phyloP scores from a whole-genome alignment of 2,888 invertebrate species.

The Coenonympha arcania region DNA sequence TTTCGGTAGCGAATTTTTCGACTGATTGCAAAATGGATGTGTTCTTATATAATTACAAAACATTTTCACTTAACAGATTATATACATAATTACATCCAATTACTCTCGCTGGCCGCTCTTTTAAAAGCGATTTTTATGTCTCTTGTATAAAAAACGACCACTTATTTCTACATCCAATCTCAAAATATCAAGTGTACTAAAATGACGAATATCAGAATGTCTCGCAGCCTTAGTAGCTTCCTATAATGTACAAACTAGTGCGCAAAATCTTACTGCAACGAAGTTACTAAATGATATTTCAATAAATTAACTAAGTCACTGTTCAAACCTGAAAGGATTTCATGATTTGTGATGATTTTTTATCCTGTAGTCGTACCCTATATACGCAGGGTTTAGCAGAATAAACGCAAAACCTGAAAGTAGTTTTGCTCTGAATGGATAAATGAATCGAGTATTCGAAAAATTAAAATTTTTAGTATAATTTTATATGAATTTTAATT shows the following conservation, averaged over 20 bases:
- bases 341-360: too few relatives aligned
- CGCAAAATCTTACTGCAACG: not conserved
- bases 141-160: conserved; percentile 12
- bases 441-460: too few relatives aligned
- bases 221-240: not conserved
- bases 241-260: conserved; percentile 3
- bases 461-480: too few relatives aligned
- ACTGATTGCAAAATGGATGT: not conserved
- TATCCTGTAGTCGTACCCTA: too few relatives aligned
- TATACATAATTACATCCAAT: conserved; percentile 14
- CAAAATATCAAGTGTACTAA: conserved; percentile 9
- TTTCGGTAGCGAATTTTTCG: not conserved
- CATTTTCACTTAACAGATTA: conserved; percentile 9
- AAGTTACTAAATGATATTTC: not conserved
- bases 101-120: not conserved
- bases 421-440: too few relatives aligned
- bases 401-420: too few relatives aligned
- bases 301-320: too few relatives aligned
- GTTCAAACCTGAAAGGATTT: too few relatives aligned
- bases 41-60: conserved; percentile 11
- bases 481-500: too few relatives aligned
- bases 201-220: conserved; percentile 13
- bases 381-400: too few relatives aligned
- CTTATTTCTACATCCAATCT: conserved; percentile 9
- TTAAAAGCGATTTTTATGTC: conserved; percentile 2